A percentile compares a stretch with the other conserved stretches of the same genome.
Evolutionary conservation across 1,140 invertebrate genomes (phyloP).

Genomic region (Bombus sylvicola): DNA sequence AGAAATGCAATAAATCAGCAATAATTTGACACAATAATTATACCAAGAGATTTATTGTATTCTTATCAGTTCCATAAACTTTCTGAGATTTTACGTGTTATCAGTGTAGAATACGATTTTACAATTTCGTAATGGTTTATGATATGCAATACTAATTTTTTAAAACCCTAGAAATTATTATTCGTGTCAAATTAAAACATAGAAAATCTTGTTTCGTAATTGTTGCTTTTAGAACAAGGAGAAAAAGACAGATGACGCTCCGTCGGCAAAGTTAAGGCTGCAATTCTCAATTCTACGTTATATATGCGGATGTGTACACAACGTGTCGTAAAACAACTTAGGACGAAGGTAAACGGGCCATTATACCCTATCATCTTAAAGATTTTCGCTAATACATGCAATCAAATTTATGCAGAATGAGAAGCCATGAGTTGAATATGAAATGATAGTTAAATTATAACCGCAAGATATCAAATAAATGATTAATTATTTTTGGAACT

Average conservation of each 20-base stretch:
- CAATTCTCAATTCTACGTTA: neutral
- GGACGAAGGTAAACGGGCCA: neutral
- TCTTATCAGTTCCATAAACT: conserved; percentile 12
- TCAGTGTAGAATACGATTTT: neutral
- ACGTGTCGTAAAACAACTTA: conserved; percentile 11
- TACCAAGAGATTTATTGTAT: conserved; percentile 2
- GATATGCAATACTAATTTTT: too few relatives aligned
- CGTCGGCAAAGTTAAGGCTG: neutral
- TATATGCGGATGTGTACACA: neutral
- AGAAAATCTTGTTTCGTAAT: too few relatives aligned
- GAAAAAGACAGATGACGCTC: neutral
- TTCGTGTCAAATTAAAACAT: too few relatives aligned
- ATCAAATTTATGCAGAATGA: too few relatives aligned
- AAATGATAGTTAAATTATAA: neutral
- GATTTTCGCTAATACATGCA: neutral
- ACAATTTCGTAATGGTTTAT: too few relatives aligned
- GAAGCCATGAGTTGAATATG: too few relatives aligned
- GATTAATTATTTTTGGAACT: too few relatives aligned
- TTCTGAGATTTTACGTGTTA: neutral
- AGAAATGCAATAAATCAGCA: neutral
- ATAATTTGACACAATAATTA: neutral
- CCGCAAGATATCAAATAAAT: neutral
- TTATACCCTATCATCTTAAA: neutral
- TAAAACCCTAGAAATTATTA: too few relatives aligned
- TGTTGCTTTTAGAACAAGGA: too few relatives aligned